Base-by-base conservation (phyloP, 2,797 vertebrate species). In the Aselliscus stoliczkanus region DNA sequence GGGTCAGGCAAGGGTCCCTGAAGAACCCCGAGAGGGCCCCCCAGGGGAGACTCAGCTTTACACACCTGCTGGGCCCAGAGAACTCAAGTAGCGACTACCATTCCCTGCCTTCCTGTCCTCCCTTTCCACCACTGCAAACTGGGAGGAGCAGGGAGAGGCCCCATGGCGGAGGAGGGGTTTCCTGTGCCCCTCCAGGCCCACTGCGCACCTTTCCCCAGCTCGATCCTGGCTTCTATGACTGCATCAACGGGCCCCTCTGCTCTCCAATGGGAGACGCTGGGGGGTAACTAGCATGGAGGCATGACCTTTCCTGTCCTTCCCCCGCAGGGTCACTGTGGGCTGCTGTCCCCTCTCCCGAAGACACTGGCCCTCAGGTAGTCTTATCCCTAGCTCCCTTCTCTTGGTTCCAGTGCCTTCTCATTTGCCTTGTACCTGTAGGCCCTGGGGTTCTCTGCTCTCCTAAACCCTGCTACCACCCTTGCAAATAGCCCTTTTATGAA, bases 81-180 rank as follows among this genome's bases (percentile, higher is more conserved):
- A 80, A 76, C n/a, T 34, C 9, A 7, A 44, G 62, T 31, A 9
- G 56, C 47, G 65, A 34, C 8, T 12, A 42, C 85, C 39, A 27
- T 0, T 0, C 14, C n/a, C n/a, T 37, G 18, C 27, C 15, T 31
- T 52, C 37, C 18, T 27, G 15, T 27, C 70, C 37, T 44, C 44
- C 56, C 12, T 29, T 34, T 21, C 67, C 2, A 23, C 23, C 44
- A 4, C 54, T 76, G 21, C 23, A 52, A 37, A 5, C 14, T 29
- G 14, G 42, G 80, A 52, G 25, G 42, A 37, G 50, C 47, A 44
- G 42, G 31, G 25, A 39, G 21, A 31, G 18, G 29, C 60, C 7
- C 23, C 0, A 1, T 10, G 0, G 47, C 8, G 44, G 12, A 3
- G 47, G 7, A 42, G 0, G 21, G 62, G 5, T 21, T 13, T 50